Evolutionary conservation across 2,888 invertebrate genomes (phyloP).

Genomic region (Trichacis sp.): DNA sequence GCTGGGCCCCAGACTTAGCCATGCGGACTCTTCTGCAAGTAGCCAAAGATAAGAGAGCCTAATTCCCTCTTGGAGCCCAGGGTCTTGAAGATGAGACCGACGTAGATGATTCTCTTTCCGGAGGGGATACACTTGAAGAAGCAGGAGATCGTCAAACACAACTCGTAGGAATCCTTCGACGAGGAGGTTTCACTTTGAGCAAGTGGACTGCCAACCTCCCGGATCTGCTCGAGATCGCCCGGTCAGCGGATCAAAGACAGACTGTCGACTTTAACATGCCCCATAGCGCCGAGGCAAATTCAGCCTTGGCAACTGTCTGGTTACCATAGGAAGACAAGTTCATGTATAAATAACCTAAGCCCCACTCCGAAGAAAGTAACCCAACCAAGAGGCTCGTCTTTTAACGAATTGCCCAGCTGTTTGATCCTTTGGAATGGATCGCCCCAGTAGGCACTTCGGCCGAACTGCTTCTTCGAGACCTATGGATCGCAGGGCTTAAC

Average conservation of each 20-base stretch:
- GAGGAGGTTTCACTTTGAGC: not conserved
- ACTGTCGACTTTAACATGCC: no score
- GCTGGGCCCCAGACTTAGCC: conserved; percentile 48
- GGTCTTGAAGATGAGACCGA: conserved; percentile 1
- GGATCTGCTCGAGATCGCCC: not conserved
- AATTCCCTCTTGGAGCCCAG: conserved; percentile 11
- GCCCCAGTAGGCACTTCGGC: conserved; percentile 25
- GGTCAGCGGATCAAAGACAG: no score
- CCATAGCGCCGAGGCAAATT: no score
- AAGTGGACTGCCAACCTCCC: not conserved
- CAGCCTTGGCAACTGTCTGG: no score
- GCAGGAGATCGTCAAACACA: not conserved
- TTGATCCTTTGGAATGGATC: conserved; percentile 33
- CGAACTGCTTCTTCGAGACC: conserved; percentile 26
- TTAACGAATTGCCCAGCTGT: conserved; percentile 19
- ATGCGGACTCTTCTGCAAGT: conserved; percentile 33
- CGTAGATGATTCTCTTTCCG: conserved; percentile 10
- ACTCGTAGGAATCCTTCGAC: not conserved
- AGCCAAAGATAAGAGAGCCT: conserved; percentile 23
- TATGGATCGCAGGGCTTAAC: conserved; percentile 22
- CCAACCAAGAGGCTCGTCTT: conserved; percentile 22
- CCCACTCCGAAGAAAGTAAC: not conserved
- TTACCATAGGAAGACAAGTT: not conserved
- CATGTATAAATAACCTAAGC: not conserved
- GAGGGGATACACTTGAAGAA: not conserved